Evolutionary conservation across 2,888 invertebrate genomes (phyloP).

Genomic region (Tipula helvola): DNA sequence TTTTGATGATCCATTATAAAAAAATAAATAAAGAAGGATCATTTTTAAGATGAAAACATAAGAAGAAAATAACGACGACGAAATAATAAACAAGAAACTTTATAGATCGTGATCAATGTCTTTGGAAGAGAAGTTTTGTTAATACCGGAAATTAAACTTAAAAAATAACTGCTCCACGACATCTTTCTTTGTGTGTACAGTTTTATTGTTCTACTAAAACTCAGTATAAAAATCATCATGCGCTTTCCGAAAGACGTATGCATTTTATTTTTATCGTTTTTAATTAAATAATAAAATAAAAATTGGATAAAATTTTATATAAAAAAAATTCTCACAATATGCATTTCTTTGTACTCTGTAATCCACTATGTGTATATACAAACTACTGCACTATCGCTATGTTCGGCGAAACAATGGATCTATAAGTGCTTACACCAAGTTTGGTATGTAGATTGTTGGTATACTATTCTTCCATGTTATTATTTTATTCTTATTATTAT

Average conservation of each 20-base stretch:
- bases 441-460: neutral
- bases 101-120: constrained; percentile 1
- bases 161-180: neutral
- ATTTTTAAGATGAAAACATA: neutral
- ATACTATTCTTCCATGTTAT: neutral
- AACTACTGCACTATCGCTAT: neutral
- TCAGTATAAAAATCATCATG: neutral
- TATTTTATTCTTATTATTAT: neutral
- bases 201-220: neutral
- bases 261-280: neutral
- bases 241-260: neutral
- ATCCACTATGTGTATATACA: neutral
- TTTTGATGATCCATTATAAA: neutral
- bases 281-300: neutral
- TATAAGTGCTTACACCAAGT: neutral
- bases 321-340: neutral
- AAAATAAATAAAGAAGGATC: neutral
- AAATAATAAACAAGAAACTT: neutral
- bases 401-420: neutral
- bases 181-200: neutral
- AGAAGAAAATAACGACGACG: neutral
- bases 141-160: neutral
- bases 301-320: neutral
- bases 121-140: neutral
- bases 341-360: neutral